Base-by-base conservation (phyloP, 2,888 invertebrate species). In the Sinotaia quadrata region DNA sequence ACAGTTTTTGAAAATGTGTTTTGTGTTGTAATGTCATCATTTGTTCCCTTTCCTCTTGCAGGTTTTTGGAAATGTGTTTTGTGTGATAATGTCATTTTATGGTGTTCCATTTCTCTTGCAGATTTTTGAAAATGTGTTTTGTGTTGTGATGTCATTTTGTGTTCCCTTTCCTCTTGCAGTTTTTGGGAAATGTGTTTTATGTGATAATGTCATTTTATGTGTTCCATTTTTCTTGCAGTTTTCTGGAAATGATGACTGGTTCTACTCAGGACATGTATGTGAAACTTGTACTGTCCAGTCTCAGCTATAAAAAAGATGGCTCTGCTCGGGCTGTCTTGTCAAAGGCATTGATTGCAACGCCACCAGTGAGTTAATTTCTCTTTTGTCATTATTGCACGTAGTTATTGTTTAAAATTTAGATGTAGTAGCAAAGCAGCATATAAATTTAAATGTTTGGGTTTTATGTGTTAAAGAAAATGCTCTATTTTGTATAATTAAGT, bases 251-350 rank as follows among this genome's bases (percentile, higher is more conserved):
- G 77, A 94, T 95, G 69, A 79, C 83, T 1, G 92, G 92, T 57
- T 94, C 95, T 4, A 93, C 94, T 82, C 95, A 96, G 87, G 95
- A 95, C 81, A 95, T 95, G 85, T 97, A 97, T 87, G 93, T 97
- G 0, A 98, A 98, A 88, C 90, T 98, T 71, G 94, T 97, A 66
- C 92, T 97, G 71, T 95, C 97, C 5, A 94, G 95, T 75, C 90
- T 99, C 79, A 95, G 97, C 89, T 98, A 97, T 87, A 91, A 92
- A 3, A 90, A 92, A 61, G 93, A 94, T 70, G 93, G 93, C 91
- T 80, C 85, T 70, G 82, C 82, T 83, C 87, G 92, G 36, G 85
- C 91, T 34, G 89, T 91, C 29, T 85, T 92, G 33, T 87, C 89
- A 41, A 89, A 90, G 73, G 90, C 90, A 7, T 84, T 92, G 34